phyloP scores from a whole-genome alignment of 2,797 vertebrate genomes.

The Danio aesculapii region DNA sequence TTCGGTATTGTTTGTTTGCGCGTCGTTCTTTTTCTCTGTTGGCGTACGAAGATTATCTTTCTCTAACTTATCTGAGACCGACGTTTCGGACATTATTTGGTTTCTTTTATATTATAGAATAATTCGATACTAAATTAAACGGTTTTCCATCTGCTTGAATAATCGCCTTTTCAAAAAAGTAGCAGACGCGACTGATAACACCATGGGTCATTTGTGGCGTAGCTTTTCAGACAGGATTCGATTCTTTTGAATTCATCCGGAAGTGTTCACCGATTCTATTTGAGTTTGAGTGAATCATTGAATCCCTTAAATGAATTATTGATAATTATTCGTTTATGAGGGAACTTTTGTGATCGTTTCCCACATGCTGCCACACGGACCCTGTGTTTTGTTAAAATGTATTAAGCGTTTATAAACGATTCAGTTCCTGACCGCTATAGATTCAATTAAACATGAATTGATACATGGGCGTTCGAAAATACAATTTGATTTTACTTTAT shows the following conservation, averaged over 20 bases:
- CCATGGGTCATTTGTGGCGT: not conserved
- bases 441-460: too few relatives aligned
- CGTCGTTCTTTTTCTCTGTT: not conserved
- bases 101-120: not conserved
- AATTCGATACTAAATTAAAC: not conserved
- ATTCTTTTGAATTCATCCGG: not conserved
- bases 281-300: too few relatives aligned
- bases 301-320: too few relatives aligned
- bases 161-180: not conserved
- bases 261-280: too few relatives aligned
- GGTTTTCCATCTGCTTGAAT: not conserved
- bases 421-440: too few relatives aligned
- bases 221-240: not conserved
- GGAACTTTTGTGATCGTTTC: too few relatives aligned
- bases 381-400: too few relatives aligned
- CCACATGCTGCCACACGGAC: too few relatives aligned
- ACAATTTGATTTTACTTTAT: too few relatives aligned
- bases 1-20: not conserved
- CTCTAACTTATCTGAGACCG: not conserved
- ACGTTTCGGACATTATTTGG: slow-evolving; percentile 27
- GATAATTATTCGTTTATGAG: too few relatives aligned
- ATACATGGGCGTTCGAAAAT: too few relatives aligned
- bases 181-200: not conserved
- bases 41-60: not conserved
- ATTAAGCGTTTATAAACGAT: too few relatives aligned